Evolutionary conservation across 1,140 invertebrate species (phyloP).

Genomic region (Rhyzopertha dominica): DNA sequence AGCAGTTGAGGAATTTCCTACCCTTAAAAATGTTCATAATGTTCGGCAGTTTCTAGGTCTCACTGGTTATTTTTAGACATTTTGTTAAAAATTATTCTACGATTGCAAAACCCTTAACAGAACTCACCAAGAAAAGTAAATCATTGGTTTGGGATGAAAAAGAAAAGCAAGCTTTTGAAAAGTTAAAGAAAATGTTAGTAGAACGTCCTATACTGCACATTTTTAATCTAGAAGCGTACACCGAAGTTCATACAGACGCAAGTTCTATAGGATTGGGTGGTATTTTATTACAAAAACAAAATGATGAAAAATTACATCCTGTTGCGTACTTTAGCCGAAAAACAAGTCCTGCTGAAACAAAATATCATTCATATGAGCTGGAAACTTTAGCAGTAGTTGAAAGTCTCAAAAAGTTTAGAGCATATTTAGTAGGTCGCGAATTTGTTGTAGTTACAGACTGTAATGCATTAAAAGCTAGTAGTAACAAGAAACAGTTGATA

Average conservation of each 20-base stretch:
- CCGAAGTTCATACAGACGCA: conserved; percentile 34
- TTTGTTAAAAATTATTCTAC: conserved; percentile 28
- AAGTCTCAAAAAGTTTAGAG: conserved; percentile 40
- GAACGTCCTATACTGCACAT: conserved; percentile 32
- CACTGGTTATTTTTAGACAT: conserved; percentile 29
- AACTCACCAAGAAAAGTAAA: conserved; percentile 24
- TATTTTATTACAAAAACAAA: conserved; percentile 20
- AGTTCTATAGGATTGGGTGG: conserved; percentile 26
- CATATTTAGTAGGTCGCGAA: conserved; percentile 40
- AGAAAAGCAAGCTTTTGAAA: conserved; percentile 26
- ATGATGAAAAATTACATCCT: conserved; percentile 27
- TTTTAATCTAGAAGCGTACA: conserved; percentile 23
- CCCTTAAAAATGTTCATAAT: conserved; percentile 25
- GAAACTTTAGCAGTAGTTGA: conserved; percentile 33
- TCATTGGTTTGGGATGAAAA: conserved; percentile 18
- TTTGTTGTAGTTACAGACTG: conserved; percentile 40
- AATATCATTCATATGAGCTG: conserved; percentile 32
- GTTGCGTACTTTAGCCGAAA: conserved; percentile 32
- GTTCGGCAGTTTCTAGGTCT: conserved; percentile 32
- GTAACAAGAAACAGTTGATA: conserved; percentile 21
- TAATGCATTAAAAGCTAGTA: conserved; percentile 26
- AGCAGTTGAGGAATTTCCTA: conserved; percentile 14
- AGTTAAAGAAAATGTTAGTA: conserved; percentile 24
- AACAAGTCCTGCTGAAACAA: conserved; percentile 28
- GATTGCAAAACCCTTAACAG: conserved; percentile 25